Percentiles rank a stretch among this genome's conserved stretches.
These are phyloP conservation scores for Leptodactylus fuscus DNA, from an alignment of 2,113 vertebrate species.

Conservation along the genomic window DNA sequence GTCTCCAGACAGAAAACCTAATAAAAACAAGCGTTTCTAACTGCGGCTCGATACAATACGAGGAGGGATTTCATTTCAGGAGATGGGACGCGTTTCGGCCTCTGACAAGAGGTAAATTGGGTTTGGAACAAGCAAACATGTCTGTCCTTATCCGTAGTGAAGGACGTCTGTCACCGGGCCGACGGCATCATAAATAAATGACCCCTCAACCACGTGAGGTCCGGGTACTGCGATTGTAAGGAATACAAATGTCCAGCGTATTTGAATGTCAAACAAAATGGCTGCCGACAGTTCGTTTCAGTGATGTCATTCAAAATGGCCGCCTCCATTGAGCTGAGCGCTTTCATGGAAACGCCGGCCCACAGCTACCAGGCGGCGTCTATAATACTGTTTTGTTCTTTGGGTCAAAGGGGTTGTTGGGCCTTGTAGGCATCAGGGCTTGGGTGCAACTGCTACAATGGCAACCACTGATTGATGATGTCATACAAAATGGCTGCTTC, in stretches of 20 bases:
- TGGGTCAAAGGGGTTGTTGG: too few relatives aligned
- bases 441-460: too few relatives aligned
- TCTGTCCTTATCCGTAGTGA: background rate
- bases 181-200: background rate
- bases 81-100: slow-evolving; percentile 7
- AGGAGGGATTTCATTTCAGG: background rate
- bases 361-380: too few relatives aligned
- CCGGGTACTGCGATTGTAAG: background rate
- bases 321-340: background rate
- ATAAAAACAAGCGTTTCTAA: slow-evolving; percentile 6
- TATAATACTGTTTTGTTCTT: too few relatives aligned
- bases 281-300: background rate
- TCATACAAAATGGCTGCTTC: background rate
- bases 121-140: slow-evolving; percentile 24
- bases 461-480: too few relatives aligned
- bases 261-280: background rate
- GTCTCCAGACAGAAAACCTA: slow-evolving; percentile 25
- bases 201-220: background rate
- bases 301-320: background rate
- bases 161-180: background rate
- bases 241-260: background rate
- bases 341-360: too few relatives aligned
- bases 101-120: slow-evolving; percentile 35
- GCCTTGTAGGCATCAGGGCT: too few relatives aligned
- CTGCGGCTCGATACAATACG: slow-evolving; percentile 12